Percentiles rank a stretch among this genome's conserved stretches.
Conservation (phyloP, 2,888 invertebrate genomes). For the Nomada ferruginata region DNA sequence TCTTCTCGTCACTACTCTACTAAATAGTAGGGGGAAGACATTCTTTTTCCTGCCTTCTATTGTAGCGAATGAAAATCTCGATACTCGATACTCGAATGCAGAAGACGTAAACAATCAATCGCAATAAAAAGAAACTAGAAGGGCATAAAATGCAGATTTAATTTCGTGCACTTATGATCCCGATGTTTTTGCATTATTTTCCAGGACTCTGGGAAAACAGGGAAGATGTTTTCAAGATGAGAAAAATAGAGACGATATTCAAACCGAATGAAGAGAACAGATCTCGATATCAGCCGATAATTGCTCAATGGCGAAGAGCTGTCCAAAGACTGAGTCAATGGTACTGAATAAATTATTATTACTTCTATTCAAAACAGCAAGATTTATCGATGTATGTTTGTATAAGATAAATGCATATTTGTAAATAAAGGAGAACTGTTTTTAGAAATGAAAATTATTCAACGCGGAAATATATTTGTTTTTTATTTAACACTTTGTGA, state of each 20-base stretch:
- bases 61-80: background rate
- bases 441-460: too few species aligned
- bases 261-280: constrained; percentile 82
- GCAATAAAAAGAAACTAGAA: background rate
- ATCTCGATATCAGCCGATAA: constrained; percentile 77
- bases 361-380: background rate
- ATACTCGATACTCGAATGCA: too few species aligned
- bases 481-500: background rate
- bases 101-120: background rate
- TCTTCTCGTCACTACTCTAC: too few species aligned
- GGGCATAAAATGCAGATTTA: too few species aligned
- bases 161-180: too few species aligned
- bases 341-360: constrained; percentile 82
- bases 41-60: background rate
- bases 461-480: too few species aligned
- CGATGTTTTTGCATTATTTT: background rate
- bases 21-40: too few species aligned
- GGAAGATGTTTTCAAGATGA: constrained; percentile 87
- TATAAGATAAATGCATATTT: background rate
- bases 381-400: background rate
- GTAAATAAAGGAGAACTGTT: too few species aligned
- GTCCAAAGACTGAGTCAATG: constrained; percentile 86
- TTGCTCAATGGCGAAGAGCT: constrained; percentile 86
- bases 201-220: constrained; percentile 90
- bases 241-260: constrained; percentile 88